Percentiles rank a stretch among this genome's conserved stretches.
Conservation (phyloP, 1,140 invertebrate genomes). For the Euura saliciscinereae region DNA sequence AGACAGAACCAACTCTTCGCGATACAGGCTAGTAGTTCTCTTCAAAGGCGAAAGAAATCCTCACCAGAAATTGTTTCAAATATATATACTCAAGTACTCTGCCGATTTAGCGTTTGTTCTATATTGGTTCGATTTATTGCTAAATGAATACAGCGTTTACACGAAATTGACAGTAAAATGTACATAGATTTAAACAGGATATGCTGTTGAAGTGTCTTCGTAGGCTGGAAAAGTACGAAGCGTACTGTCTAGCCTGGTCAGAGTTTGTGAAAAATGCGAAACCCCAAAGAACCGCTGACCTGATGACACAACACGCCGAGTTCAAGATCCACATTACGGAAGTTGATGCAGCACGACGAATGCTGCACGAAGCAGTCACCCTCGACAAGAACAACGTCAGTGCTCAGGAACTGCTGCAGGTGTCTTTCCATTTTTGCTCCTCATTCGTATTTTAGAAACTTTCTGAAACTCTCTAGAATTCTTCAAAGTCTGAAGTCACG, state of each 20-base stretch:
- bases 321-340: conserved; percentile 29
- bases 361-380: conserved; percentile 24
- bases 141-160: conserved; percentile 1
- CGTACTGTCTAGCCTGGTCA: conserved; percentile 25
- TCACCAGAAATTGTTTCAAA: too few relatives aligned
- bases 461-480: too few relatives aligned
- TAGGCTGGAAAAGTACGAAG: conserved; percentile 26
- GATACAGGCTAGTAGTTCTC: conserved; percentile 22
- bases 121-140: too few relatives aligned
- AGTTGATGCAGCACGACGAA: conserved; percentile 26
- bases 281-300: conserved; percentile 11
- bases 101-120: too few relatives aligned
- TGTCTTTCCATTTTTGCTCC: not conserved
- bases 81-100: too few relatives aligned
- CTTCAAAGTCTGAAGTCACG: too few relatives aligned
- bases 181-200: conserved; percentile 16
- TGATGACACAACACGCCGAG: conserved; percentile 24
- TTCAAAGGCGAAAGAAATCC: too few relatives aligned
- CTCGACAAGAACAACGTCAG: conserved; percentile 19
- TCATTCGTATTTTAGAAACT: too few relatives aligned
- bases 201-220: conserved; percentile 21
- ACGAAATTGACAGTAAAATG: not conserved
- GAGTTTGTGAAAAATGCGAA: conserved; percentile 18
- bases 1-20: not conserved
- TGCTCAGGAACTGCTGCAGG: conserved; percentile 27